Conservation (phyloP, 1,140 invertebrate genomes). For the Tetraneura akinire region DNA sequence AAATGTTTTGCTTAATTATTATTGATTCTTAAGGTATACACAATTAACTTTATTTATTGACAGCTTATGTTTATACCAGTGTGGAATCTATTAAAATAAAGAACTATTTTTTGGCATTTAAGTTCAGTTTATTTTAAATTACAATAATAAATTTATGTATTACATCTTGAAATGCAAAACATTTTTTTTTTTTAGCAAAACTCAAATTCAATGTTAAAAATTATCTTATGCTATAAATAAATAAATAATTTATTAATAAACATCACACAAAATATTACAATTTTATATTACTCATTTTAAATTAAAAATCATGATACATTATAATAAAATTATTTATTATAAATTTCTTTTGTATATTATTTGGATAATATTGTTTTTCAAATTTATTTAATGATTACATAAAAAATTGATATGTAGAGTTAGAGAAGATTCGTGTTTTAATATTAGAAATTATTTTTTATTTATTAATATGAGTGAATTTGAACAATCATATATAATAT, state of each 20-base stretch:
- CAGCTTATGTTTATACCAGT: no score
- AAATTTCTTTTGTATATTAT: not conserved
- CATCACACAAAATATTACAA: not conserved
- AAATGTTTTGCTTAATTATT: constrained; percentile 16
- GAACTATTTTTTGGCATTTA: not conserved
- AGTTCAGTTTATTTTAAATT: not conserved
- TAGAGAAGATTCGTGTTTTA: not conserved
- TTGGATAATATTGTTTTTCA: constrained; percentile 26
- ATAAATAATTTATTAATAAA: not conserved
- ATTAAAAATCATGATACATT: not conserved
- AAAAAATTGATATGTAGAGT: constrained; percentile 1
- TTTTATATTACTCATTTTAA: not conserved
- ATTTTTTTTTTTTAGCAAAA: constrained; percentile 8
- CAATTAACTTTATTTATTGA: no score
- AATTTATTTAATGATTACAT: constrained; percentile 21
- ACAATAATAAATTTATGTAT: not conserved
- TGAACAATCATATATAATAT: constrained; percentile 4
- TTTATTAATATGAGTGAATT: constrained; percentile 27
- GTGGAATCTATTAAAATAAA: not conserved
- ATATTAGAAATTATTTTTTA: not conserved
- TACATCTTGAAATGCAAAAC: not conserved
- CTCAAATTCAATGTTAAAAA: not conserved
- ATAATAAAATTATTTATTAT: constrained; percentile 7
- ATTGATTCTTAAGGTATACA: not conserved
- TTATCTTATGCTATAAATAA: not conserved